Conservation (phyloP, 2,797 vertebrate species). For the Uromys caudimaculatus region DNA sequence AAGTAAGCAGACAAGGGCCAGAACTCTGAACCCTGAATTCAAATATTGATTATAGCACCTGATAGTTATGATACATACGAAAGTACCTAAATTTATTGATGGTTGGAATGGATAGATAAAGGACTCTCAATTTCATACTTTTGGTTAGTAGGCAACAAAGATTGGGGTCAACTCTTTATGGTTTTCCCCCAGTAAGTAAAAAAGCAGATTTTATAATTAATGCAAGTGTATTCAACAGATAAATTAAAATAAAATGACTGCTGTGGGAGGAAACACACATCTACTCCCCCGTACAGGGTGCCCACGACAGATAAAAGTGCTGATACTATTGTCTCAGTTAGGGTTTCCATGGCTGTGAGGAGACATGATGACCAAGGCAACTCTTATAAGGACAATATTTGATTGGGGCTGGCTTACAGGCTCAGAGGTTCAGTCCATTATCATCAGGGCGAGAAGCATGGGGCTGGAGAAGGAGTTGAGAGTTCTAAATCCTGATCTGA, state of each 20-base stretch:
- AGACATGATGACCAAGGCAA: background rate
- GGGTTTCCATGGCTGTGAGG: background rate
- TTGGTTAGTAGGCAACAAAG: background rate
- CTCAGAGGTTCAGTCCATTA: background rate
- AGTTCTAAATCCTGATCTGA: background rate
- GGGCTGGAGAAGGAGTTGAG: background rate
- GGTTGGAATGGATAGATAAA: background rate
- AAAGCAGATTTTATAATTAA: conserved; percentile 1
- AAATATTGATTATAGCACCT: background rate
- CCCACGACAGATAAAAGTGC: background rate
- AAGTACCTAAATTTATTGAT: background rate
- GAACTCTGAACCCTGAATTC: background rate
- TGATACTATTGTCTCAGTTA: background rate
- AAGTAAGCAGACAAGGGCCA: background rate
- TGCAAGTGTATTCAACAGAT: background rate
- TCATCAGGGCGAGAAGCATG: background rate
- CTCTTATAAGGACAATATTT: background rate
- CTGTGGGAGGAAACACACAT: background rate
- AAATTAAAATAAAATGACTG: background rate
- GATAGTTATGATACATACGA: background rate
- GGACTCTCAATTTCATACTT: background rate
- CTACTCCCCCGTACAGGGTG: background rate
- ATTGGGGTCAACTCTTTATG: background rate
- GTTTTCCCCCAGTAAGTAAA: background rate
- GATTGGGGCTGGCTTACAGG: background rate